A percentile compares a stretch with the other conserved stretches of the same genome.
phyloP scores from a whole-genome alignment of 2,888 invertebrate genomes.

The Scelioninae gen. 2 region DNA sequence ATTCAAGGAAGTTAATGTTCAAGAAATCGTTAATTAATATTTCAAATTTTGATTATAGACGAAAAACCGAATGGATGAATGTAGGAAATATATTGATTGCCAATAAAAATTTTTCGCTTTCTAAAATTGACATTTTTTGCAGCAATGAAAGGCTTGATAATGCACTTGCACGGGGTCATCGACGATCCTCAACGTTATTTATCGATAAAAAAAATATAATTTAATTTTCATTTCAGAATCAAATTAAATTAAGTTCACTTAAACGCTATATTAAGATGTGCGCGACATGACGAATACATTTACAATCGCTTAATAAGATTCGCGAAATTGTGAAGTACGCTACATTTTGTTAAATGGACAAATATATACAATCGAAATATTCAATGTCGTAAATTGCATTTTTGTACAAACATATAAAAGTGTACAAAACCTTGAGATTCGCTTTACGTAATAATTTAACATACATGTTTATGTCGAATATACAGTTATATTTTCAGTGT shows the following conservation, averaged over 20 bases:
- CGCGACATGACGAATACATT: conserved; percentile 32
- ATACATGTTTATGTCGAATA: conserved; percentile 31
- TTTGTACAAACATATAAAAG: conserved; percentile 49
- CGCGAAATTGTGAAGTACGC: conserved; percentile 15
- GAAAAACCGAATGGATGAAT: too few species aligned
- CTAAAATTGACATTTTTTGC: conserved; percentile 28
- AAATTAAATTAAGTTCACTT: background rate
- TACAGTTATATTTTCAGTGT: conserved; percentile 11
- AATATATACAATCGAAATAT: conserved; percentile 51
- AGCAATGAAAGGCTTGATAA: conserved; percentile 53
- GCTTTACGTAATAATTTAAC: conserved; percentile 13
- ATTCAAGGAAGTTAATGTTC: too few species aligned
- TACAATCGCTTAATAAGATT: conserved; percentile 34
- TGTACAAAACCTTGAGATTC: conserved; percentile 51
- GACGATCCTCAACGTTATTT: conserved; percentile 12
- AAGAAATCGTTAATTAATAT: too few species aligned
- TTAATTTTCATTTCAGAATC: conserved; percentile 2
- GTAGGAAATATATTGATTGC: too few species aligned
- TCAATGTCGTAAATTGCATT: conserved; percentile 29
- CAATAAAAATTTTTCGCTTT: background rate
- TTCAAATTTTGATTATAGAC: too few species aligned
- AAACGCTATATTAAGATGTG: conserved; percentile 31
- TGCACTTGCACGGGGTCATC: conserved; percentile 57
- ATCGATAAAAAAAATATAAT: conserved; percentile 18
- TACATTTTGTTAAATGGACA: conserved; percentile 25